phyloP scores from a whole-genome alignment of 2,888 invertebrate genomes.

The Cremastinae sp. region DNA sequence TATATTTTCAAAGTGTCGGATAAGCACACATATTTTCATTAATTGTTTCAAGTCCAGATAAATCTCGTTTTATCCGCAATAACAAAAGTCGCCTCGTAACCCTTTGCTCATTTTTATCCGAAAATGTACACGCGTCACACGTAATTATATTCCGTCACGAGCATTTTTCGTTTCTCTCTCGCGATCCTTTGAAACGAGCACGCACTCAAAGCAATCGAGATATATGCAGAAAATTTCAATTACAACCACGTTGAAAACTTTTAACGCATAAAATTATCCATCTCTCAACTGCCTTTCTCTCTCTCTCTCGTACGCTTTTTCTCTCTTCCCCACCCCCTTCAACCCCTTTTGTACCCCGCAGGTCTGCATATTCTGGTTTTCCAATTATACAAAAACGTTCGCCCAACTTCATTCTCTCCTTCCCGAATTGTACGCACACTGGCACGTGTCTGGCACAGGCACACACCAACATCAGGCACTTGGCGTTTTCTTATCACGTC shows the following conservation, averaged over 20 bases:
- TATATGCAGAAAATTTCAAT: slow-evolving; percentile 47
- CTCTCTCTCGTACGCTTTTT: background rate
- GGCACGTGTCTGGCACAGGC: too few species aligned
- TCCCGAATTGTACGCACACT: background rate
- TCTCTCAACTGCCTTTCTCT: slow-evolving; percentile 13
- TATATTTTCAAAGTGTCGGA: too few species aligned
- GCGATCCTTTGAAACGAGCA: slow-evolving; percentile 27
- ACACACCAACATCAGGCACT: background rate
- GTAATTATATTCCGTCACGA: slow-evolving; percentile 1
- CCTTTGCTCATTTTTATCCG: background rate
- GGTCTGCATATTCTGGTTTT: slow-evolving; percentile 29
- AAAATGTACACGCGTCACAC: too few species aligned
- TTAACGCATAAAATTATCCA: slow-evolving; percentile 39
- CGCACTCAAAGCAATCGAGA: slow-evolving; percentile 25
- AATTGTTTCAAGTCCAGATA: too few species aligned
- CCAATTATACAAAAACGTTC: slow-evolving; percentile 41
- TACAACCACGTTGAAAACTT: slow-evolving; percentile 31
- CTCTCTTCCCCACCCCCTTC: background rate
- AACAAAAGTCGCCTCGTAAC: background rate
- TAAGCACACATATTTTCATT: too few species aligned
- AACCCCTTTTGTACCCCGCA: too few species aligned
- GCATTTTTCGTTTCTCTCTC: background rate
- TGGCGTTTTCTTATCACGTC: slow-evolving; percentile 29
- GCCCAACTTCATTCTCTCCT: slow-evolving; percentile 1
- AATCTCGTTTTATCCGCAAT: too few species aligned